Evolutionary conservation across 2,888 invertebrate species (phyloP).

Genomic region (Globia sparganii): DNA sequence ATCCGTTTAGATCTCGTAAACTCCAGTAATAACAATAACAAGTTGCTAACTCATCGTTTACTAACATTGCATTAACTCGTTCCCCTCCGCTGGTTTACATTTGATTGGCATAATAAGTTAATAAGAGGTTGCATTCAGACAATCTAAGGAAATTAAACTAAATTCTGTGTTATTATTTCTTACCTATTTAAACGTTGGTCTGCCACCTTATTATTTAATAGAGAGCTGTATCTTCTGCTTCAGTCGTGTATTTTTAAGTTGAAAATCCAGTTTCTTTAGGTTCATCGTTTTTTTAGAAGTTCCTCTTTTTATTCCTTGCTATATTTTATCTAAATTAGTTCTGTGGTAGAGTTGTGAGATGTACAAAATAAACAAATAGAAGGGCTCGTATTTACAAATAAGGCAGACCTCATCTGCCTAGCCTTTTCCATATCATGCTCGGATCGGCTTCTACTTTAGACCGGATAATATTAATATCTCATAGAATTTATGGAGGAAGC

Average conservation of each 20-base stretch:
- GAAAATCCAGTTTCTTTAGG: background rate
- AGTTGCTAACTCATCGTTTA: constrained; percentile 44
- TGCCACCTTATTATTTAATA: background rate
- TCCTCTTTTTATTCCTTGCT: background rate
- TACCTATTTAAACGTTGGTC: background rate
- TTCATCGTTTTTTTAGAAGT: background rate
- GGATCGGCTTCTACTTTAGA: background rate
- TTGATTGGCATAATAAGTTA: constrained; percentile 9
- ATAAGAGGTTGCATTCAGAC: constrained; percentile 6
- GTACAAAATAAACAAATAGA: background rate
- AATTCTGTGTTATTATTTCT: constrained; percentile 23
- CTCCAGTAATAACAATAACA: background rate
- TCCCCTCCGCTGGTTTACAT: constrained; percentile 18
- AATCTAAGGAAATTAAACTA: constrained; percentile 27
- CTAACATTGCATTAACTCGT: constrained; percentile 34
- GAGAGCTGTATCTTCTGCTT: background rate
- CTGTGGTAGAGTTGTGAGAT: background rate
- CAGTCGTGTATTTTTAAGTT: background rate
- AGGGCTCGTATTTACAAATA: background rate
- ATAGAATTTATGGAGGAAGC: background rate
- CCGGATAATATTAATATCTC: background rate
- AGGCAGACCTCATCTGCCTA: background rate
- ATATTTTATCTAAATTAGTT: background rate
- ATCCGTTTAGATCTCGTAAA: background rate
- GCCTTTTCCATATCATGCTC: background rate